Evolutionary conservation across 92 coral and sea anemone species (phyloP).

Genomic region (Epizoanthus fatuus): DNA sequence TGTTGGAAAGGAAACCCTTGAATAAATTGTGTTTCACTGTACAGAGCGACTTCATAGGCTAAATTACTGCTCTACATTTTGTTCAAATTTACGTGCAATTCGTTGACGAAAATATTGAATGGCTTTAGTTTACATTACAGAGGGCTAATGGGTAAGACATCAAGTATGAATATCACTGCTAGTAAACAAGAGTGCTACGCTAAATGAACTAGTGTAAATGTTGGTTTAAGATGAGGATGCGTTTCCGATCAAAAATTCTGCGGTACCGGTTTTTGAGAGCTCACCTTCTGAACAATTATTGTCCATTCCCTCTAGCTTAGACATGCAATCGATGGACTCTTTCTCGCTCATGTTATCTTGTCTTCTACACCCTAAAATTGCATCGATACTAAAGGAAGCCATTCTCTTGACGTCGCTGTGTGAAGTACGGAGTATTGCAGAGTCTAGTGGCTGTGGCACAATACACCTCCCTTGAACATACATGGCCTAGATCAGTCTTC

Average conservation of each 20-base stretch:
- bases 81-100: neutral
- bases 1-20: no score
- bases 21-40: no score
- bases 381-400: constrained; percentile 87
- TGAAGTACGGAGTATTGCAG: neutral
- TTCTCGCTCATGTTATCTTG: constrained; percentile 10
- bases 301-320: constrained; percentile 14
- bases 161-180: neutral
- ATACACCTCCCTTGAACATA: constrained; percentile 37
- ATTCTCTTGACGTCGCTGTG: constrained; percentile 20
- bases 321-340: neutral
- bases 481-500: constrained; percentile 58
- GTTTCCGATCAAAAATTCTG: constrained; percentile 39
- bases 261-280: constrained; percentile 22
- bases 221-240: constrained; percentile 20
- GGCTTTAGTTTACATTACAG: constrained; percentile 20
- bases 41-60: no score
- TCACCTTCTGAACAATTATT: constrained; percentile 35
- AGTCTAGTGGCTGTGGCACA: neutral
- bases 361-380: constrained; percentile 71
- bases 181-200: neutral
- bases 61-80: neutral
- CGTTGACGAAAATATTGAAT: neutral
- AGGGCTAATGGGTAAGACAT: neutral
- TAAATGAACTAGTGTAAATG: constrained; percentile 8